Conservation (phyloP, 23 tunicate species). For the Halocynthia aurantium region DNA sequence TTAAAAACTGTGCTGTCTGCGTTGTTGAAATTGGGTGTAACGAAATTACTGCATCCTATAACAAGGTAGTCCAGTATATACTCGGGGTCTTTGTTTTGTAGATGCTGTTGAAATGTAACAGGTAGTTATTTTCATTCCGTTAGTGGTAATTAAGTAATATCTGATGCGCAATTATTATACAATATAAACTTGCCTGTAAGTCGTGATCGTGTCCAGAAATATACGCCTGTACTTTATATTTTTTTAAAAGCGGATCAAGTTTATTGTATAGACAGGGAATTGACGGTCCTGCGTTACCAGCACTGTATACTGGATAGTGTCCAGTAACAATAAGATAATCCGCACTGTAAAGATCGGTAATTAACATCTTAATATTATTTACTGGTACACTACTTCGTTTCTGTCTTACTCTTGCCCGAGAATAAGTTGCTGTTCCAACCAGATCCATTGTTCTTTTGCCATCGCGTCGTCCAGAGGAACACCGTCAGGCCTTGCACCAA, state of each 20-base stretch:
- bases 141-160: background rate
- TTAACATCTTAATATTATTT: background rate
- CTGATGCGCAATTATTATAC: too few species aligned
- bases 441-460: slow-evolving; percentile 63
- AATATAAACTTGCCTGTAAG: slow-evolving; percentile 24
- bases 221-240: slow-evolving; percentile 49
- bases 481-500: slow-evolving; percentile 21
- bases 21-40: slow-evolving; percentile 38
- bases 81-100: slow-evolving; percentile 3
- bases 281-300: slow-evolving; percentile 48
- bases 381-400: background rate
- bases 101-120: slow-evolving; percentile 22
- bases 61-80: slow-evolving; percentile 27
- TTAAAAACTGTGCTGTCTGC: slow-evolving; percentile 8
- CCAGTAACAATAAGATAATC: slow-evolving; percentile 65
- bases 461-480: slow-evolving; percentile 37
- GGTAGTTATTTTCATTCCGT: background rate
- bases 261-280: slow-evolving; percentile 29
- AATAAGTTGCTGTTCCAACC: slow-evolving; percentile 55
- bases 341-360: slow-evolving; percentile 11
- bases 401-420: slow-evolving; percentile 33
- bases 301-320: slow-evolving; percentile 46
- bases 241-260: slow-evolving; percentile 43
- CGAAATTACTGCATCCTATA: slow-evolving; percentile 60
- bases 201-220: slow-evolving; percentile 60